Percentiles rank a stretch among this genome's conserved stretches.
phyloP scores from a whole-genome alignment of 2,797 vertebrate species.

The Danio aesculapii region DNA sequence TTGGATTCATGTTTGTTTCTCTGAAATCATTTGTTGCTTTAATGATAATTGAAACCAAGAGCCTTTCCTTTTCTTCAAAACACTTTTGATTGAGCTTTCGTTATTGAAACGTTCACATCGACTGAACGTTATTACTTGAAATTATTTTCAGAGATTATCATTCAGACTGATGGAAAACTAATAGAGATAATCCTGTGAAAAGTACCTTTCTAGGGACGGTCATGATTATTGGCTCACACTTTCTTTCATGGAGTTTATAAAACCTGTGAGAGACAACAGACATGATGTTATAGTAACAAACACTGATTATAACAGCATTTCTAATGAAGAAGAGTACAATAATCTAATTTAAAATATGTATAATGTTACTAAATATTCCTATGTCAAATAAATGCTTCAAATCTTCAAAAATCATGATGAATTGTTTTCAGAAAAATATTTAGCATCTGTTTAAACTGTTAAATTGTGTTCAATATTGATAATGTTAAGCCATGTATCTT shows the following conservation, averaged over 20 bases:
- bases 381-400: not conserved
- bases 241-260: constrained; percentile 93
- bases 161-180: not conserved
- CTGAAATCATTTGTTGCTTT: not conserved
- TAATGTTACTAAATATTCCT: not conserved
- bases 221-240: constrained; percentile 93
- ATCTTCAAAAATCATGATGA: not conserved
- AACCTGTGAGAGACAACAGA: constrained; percentile 78
- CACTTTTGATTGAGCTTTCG: not conserved
- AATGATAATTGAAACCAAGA: not conserved
- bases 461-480: not conserved
- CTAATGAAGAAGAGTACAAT: not conserved
- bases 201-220: constrained; percentile 91
- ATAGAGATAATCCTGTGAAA: not conserved
- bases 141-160: not conserved
- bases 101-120: too few species aligned
- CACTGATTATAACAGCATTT: not conserved
- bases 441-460: too few species aligned
- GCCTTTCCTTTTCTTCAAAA: not conserved
- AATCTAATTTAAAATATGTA: too few species aligned
- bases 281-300: not conserved
- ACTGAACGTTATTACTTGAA: too few species aligned
- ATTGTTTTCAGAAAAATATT: not conserved
- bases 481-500: not conserved
- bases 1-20: constrained; percentile 17